Evolutionary conservation across 1,140 invertebrate genomes (phyloP).

Genomic region (Octopus bimaculoides): DNA sequence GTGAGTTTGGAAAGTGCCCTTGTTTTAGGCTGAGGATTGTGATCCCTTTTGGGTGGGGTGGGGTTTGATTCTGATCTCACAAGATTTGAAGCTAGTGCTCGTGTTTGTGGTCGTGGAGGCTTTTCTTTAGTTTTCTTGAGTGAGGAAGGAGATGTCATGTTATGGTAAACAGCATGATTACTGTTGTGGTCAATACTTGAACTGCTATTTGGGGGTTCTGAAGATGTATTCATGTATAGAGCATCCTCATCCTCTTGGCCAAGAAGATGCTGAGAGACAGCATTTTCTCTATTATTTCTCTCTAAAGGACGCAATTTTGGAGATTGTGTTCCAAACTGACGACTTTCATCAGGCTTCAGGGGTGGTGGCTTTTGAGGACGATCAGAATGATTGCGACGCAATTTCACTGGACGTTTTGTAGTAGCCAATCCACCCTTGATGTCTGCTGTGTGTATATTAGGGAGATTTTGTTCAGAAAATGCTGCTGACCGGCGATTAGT

Average conservation of each 20-base stretch:
- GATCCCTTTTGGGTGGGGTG: background rate
- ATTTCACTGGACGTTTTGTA: background rate
- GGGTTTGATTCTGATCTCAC: background rate
- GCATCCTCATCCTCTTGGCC: background rate
- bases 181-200: background rate
- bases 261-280: background rate
- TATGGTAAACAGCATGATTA: slow-evolving; percentile 3
- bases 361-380: background rate
- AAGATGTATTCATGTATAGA: background rate
- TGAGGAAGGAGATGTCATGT: background rate
- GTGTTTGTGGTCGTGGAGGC: background rate
- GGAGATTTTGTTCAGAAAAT: slow-evolving; percentile 10
- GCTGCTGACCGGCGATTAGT: slow-evolving; percentile 33
- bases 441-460: background rate
- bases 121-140: background rate
- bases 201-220: background rate
- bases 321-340: background rate
- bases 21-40: background rate
- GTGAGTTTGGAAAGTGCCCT: background rate
- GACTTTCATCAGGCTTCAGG: slow-evolving; percentile 1
- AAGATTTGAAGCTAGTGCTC: background rate
- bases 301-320: background rate
- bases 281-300: background rate
- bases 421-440: slow-evolving; percentile 2
- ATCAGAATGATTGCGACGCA: slow-evolving; percentile 1